Evolutionary conservation across 2,888 invertebrate species (phyloP), one percentile per base, ranked within the genome.

Genomic region (Chloromyia formosa): DNA sequence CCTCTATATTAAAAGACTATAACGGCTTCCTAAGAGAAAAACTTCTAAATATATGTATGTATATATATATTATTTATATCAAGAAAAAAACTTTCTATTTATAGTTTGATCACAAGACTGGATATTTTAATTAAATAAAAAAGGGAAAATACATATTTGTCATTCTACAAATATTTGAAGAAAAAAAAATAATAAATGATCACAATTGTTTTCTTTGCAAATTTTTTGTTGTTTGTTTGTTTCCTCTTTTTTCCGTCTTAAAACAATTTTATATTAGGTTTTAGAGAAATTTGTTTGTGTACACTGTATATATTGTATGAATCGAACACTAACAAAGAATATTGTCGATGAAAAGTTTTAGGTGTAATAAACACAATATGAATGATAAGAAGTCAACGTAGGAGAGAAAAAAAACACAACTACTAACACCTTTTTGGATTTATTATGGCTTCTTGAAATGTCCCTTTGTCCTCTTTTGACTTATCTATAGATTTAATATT

Each of bases 191-290:
- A 35, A 35, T 35, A 35, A 71, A 56, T 58, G 40, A 71, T 71
- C 71, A 71, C 71, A 71, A 71, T 71, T 71, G 42, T 58, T 23
- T 35, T 71, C 71, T 71, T 71, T 71, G 71, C 40, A 71, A 71
- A 58, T 53, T 40, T 71, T 22, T 53, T 49, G 12, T 53, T 49
- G 12, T 49, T 49, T 3, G 3, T 49, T 27, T 54, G 66, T 49
- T 58, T 56, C 16, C 14, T 35, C 27, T 49, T 58, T 56, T 35
- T 16, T 35, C 27, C 27, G 27, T 35, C 7, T 35, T 35, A 35
- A 2, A 35, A 35, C 7, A 35, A 35, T 35, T 35, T 35, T n/a
- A n/a, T n/a, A n/a, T n/a, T n/a, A n/a, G n/a, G n/a, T n/a, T n/a
- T n/a, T n/a, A n/a, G n/a, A n/a, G n/a, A n/a, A n/a, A n/a, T n/a